These are phyloP conservation scores for Eptesicus fuscus DNA, from an alignment of 2,113 vertebrate species.

Conservation along the genomic window DNA sequence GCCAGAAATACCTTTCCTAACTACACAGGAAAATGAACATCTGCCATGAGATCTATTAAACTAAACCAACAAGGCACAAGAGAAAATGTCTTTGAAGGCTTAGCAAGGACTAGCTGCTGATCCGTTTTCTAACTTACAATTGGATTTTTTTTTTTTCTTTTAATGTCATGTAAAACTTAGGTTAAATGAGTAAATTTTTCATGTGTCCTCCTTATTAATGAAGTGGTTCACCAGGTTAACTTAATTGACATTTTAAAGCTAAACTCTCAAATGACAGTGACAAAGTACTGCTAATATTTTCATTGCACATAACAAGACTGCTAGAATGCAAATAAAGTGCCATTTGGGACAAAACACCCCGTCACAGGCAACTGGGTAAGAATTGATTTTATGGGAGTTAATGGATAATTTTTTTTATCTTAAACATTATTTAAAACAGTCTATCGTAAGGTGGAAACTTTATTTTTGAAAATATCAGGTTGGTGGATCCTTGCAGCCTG, in stretches of 20 bases:
- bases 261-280: not conserved
- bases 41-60: not conserved
- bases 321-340: not conserved
- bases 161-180: not conserved
- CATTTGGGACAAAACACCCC: not conserved
- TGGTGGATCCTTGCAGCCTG: not conserved
- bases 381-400: not conserved
- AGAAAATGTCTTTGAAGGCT: not conserved
- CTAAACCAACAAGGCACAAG: not conserved
- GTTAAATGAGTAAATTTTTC: not conserved
- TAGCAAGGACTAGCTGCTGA: not conserved
- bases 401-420: not conserved
- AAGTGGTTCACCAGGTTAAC: not conserved
- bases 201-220: not conserved
- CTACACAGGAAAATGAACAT: not conserved
- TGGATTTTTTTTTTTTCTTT: not conserved
- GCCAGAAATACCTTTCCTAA: not conserved
- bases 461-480: not conserved
- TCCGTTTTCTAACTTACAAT: not conserved
- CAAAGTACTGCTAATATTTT: not conserved
- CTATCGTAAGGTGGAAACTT: not conserved
- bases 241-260: not conserved
- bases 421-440: not conserved
- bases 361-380: not conserved
- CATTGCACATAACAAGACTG: not conserved